phyloP scores from a whole-genome alignment of 30 jellyfish, hydroid and myxozoan genomes.

The Nemopilema nomurai region DNA sequence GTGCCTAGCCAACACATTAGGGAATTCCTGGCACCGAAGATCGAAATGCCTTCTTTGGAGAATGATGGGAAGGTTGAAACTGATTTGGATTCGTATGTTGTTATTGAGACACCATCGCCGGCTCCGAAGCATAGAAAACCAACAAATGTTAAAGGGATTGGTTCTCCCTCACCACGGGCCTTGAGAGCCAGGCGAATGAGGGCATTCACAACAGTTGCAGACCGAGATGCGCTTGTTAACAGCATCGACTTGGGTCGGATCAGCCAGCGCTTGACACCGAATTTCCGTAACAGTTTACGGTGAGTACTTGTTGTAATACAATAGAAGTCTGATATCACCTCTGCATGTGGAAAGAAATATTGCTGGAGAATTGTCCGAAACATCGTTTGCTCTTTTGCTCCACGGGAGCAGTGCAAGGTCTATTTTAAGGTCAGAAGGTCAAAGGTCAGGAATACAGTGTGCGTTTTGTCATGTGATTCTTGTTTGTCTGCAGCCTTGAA shows the following conservation, averaged over 20 bases:
- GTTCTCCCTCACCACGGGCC: constrained; percentile 30
- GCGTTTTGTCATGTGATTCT: no score
- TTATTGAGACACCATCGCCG: constrained; percentile 31
- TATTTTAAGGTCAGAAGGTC: no score
- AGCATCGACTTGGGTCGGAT: constrained; percentile 24
- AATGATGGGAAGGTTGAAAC: background rate
- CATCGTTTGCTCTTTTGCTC: no score
- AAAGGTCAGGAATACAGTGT: no score
- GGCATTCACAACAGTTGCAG: constrained; percentile 37
- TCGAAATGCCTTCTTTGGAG: constrained; percentile 9
- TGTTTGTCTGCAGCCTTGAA: no score
- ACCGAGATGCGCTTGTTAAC: constrained; percentile 3
- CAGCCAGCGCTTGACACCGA: constrained; percentile 13
- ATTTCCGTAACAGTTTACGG: constrained; percentile 5
- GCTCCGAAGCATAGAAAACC: background rate
- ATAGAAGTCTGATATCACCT: no score
- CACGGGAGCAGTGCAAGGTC: no score
- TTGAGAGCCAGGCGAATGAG: constrained; percentile 20
- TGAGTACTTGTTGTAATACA: constrained; percentile 1
- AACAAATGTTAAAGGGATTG: constrained; percentile 7
- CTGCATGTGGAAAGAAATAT: no score
- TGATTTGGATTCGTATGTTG: constrained; percentile 41
- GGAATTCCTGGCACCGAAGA: background rate
- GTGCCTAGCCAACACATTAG: background rate
- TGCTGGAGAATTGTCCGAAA: no score